A percentile compares a stretch with the other conserved stretches of the same genome.
Evolutionary conservation across 2,888 invertebrate genomes (phyloP).

Genomic region (Uloborus plumipes): DNA sequence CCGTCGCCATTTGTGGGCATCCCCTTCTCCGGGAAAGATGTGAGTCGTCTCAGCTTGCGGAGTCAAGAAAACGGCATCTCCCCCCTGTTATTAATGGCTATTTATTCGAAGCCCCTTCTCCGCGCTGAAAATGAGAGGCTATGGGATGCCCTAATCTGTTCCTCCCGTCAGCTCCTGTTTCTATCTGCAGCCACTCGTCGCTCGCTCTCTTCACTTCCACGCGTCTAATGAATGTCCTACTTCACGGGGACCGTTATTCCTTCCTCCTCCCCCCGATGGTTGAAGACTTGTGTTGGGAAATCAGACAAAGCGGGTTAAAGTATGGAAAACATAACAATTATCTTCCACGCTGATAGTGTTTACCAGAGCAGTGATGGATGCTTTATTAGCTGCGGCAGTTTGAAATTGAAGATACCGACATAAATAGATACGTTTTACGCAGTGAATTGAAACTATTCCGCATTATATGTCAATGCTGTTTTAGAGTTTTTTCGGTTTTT

Average conservation of each 20-base stretch:
- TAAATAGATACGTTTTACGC: too few relatives aligned
- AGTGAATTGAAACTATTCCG: too few relatives aligned
- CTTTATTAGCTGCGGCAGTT: too few relatives aligned
- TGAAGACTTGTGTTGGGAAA: too few relatives aligned
- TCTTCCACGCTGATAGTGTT: too few relatives aligned
- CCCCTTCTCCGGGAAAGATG: slow-evolving; percentile 18
- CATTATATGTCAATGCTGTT: too few relatives aligned
- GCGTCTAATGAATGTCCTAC: slow-evolving; percentile 53
- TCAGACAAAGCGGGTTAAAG: too few relatives aligned
- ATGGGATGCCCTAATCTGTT: slow-evolving; percentile 59
- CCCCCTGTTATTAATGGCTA: slow-evolving; percentile 61
- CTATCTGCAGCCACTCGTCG: slow-evolving; percentile 23
- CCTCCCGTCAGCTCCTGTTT: slow-evolving; percentile 56
- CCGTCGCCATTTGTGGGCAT: slow-evolving; percentile 34
- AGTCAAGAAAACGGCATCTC: slow-evolving; percentile 53
- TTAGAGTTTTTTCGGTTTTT: too few relatives aligned
- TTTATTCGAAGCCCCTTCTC: slow-evolving; percentile 42
- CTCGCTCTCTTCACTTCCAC: neutral
- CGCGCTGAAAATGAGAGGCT: slow-evolving; percentile 47
- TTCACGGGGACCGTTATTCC: slow-evolving; percentile 16
- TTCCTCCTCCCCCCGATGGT: neutral
- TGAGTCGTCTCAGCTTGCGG: slow-evolving; percentile 50
- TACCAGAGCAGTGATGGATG: too few relatives aligned
- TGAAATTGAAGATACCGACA: too few relatives aligned
- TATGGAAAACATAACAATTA: slow-evolving; percentile 53